phyloP scores from a whole-genome alignment of 2,797 vertebrate species.

The Hyperoplus immaculatus region DNA sequence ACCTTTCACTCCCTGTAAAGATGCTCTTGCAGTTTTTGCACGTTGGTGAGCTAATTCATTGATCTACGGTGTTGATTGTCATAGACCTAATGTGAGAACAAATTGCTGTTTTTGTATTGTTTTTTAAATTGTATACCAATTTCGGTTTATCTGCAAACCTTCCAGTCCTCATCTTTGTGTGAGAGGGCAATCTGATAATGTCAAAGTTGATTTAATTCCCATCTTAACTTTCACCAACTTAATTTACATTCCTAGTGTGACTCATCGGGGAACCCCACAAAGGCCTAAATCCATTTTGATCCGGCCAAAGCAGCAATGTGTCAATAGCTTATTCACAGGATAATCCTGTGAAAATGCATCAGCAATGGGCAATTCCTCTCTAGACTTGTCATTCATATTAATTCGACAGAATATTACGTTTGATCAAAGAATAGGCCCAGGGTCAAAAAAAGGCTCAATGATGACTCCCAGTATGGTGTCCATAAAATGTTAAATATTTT shows the following conservation, averaged over 20 bases:
- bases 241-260: slow-evolving; percentile 40
- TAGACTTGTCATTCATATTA: background rate
- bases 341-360: background rate
- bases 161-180: slow-evolving; percentile 3
- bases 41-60: slow-evolving; percentile 21
- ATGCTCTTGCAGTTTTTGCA: slow-evolving; percentile 10
- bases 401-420: background rate
- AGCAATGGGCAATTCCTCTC: background rate
- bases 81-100: background rate
- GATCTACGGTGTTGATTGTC: slow-evolving; percentile 21
- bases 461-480: background rate
- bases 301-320: slow-evolving; percentile 26
- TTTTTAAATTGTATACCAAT: background rate
- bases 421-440: background rate
- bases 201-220: slow-evolving; percentile 23
- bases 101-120: background rate
- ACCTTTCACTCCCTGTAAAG: slow-evolving; percentile 27
- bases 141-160: slow-evolving; percentile 6
- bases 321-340: slow-evolving; percentile 36
- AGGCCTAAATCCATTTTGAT: slow-evolving; percentile 49
- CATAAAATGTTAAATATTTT: background rate
- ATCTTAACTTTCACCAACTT: slow-evolving; percentile 13
- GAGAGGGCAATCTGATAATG: slow-evolving; percentile 27
- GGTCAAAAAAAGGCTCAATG: background rate
- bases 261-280: slow-evolving; percentile 38